Conservation (phyloP, 2,797 vertebrate genomes). For the Leuciscus waleckii region DNA sequence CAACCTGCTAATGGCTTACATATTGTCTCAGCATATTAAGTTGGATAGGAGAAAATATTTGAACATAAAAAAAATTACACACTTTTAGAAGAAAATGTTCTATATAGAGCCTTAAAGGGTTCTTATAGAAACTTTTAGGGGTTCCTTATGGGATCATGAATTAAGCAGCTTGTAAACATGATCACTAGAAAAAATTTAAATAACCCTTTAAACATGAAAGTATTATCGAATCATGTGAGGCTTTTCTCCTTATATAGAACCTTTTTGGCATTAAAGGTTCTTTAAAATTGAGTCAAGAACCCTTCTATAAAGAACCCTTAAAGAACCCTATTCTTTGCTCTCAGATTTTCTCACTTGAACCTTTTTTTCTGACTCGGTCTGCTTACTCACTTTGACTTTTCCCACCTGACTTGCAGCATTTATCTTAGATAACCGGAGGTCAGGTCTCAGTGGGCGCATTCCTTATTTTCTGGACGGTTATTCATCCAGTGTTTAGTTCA, state of each 20-base stretch:
- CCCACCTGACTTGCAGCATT: conserved; percentile 3
- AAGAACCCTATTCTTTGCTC: neutral
- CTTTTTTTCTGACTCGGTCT: conserved; percentile 5
- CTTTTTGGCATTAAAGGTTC: neutral
- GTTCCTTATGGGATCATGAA: neutral
- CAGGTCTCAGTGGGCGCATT: conserved; percentile 21
- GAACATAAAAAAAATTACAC: neutral
- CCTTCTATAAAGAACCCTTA: neutral
- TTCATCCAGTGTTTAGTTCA: conserved; percentile 23
- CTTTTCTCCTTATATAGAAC: neutral
- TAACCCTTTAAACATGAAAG: neutral
- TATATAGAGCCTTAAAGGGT: neutral
- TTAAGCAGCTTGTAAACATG: neutral
- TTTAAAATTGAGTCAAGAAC: neutral
- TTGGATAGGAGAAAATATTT: neutral
- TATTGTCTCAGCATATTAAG: neutral
- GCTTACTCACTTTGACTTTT: conserved; percentile 35
- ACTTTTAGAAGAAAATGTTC: neutral
- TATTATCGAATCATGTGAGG: neutral
- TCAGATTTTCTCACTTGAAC: conserved; percentile 18
- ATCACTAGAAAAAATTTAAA: neutral
- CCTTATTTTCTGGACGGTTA: conserved; percentile 14
- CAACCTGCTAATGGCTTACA: neutral
- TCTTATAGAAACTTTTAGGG: neutral
- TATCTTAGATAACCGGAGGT: conserved; percentile 30